Base-by-base conservation (phyloP, 1,140 invertebrate species). In the Probaryconus sp. region DNA sequence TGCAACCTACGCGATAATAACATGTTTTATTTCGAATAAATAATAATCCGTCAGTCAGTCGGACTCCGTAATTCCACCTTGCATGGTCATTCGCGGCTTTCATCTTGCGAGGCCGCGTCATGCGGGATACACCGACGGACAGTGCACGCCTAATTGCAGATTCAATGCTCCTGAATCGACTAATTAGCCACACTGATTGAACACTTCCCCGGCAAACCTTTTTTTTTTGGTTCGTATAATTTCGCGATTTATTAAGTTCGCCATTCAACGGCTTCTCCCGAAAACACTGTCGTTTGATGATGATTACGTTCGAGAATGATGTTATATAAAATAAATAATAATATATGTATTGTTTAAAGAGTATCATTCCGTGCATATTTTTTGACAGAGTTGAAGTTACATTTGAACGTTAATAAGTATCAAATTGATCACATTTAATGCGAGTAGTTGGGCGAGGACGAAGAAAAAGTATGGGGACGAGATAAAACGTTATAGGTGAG, bases 111-210 rank as follows among this genome's bases (percentile, higher is more conserved):
- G 40, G 48, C 35, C 35, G 50, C 42, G 73, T 63, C 55, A 67
- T 73, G 69, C 67, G 63, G 63, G 11, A 55, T 64, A 65, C 65
- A 33, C 20, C 6, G 31, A 53, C 51, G 79, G 78, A 80, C 78
- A 83, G 79, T 80, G 70, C 35, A 38, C 40, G 33, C 60, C 74
- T 85, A 85, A 85, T 85, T 85, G 76, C 69, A 58, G 70, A 83
- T 83, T 81, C 79, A 81, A 74, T 79, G 76, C 80, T 71, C 71
- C 72, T 85, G 83, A 86, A 86, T 83, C 76, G 80, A 79, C 60
- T 79, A 83, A 84, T 86, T 84, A 85, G 76, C 30, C 69, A 65
- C 28, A 51, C 64, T 72, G 24, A 72, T 72, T 56, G 67, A 56
- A 53, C 45, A 24, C 48, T 51, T 67, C 24, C 50, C 48, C 45